Conservation (phyloP, 2,797 vertebrate genomes). For the Balearica regulorum region DNA sequence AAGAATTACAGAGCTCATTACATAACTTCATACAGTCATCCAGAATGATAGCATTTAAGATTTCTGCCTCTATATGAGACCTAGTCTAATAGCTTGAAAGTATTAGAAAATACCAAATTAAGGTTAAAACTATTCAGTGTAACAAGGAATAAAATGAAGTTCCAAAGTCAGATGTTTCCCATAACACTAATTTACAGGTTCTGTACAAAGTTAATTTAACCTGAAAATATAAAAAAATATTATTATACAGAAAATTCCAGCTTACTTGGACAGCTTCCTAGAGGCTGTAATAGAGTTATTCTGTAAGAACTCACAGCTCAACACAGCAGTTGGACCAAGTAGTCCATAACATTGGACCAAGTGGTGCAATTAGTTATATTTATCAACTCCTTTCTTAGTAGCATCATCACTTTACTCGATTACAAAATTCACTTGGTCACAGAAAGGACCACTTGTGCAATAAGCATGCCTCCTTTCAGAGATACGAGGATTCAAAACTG, state of each 20-base stretch:
- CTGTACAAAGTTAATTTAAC: not conserved
- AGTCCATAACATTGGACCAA: not conserved
- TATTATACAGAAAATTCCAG: not conserved
- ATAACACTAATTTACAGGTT: not conserved
- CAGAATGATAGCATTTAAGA: not conserved
- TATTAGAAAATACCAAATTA: not conserved
- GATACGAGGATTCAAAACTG: not conserved
- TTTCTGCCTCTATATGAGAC: not conserved
- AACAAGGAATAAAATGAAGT: not conserved
- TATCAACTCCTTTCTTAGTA: not conserved
- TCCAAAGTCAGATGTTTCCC: not conserved
- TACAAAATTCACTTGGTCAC: not conserved
- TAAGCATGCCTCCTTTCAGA: not conserved
- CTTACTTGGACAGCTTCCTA: not conserved
- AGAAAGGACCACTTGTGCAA: not conserved
- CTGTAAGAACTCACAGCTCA: not conserved
- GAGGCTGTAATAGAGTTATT: not conserved
- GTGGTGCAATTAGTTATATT: rapidly evolving
- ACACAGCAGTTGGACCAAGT: not conserved
- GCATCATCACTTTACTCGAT: not conserved
- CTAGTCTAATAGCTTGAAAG: not conserved
- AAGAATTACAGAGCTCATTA: not conserved
- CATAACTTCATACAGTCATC: not conserved
- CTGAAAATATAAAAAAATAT: not conserved
- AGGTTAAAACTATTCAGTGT: not conserved